Percentiles rank a stretch among this genome's conserved stretches.
phyloP scores from a whole-genome alignment of 2,797 vertebrate genomes.

The Dicrostonyx torquatus region DNA sequence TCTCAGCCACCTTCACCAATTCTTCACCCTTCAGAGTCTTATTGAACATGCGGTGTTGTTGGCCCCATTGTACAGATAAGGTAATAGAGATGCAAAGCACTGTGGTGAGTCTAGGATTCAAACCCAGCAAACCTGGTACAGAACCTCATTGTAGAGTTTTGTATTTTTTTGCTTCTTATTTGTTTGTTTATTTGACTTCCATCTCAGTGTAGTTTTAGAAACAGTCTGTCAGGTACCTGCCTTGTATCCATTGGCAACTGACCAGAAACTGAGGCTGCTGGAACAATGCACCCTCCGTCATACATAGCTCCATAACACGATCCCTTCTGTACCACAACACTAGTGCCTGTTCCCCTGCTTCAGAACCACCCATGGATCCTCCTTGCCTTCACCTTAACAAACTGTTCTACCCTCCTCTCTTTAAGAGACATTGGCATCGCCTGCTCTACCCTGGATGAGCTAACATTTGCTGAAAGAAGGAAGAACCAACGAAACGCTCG shows the following conservation, averaged over 20 bases:
- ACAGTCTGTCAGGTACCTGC: neutral
- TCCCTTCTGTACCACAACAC: neutral
- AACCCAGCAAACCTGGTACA: neutral
- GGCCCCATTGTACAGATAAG: neutral
- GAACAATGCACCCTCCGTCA: neutral
- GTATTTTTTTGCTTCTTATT: neutral
- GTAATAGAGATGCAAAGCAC: neutral
- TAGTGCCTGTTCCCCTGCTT: neutral
- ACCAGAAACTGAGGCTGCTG: neutral
- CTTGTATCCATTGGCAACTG: neutral
- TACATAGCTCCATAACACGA: neutral
- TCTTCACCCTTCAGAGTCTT: neutral
- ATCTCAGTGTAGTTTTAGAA: conserved; percentile 30
- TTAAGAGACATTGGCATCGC: neutral
- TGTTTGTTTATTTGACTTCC: neutral
- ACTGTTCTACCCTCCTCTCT: neutral
- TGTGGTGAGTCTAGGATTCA: neutral
- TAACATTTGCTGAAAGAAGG: conserved; percentile 15
- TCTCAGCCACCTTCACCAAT: neutral
- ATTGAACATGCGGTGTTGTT: neutral
- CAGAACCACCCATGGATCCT: neutral
- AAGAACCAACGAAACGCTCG: neutral
- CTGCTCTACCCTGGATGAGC: neutral
- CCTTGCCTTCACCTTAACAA: neutral
- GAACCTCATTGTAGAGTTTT: neutral